Evolutionary conservation across 2,888 invertebrate genomes (phyloP).

Genomic region (Drosophila emarginata): DNA sequence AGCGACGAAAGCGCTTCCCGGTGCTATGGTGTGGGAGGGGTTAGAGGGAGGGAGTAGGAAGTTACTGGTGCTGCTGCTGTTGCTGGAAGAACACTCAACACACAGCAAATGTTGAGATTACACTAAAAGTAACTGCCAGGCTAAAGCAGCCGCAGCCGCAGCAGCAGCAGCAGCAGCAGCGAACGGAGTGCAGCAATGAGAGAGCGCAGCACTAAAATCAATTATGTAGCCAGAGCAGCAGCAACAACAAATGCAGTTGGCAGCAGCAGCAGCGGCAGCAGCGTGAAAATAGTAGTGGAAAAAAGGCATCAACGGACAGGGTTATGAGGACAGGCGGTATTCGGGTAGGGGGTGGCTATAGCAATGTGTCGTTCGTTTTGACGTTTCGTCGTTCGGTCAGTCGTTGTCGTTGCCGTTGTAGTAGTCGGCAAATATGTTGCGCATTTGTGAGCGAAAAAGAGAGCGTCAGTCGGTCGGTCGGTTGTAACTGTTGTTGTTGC

Average conservation of each 20-base stretch:
- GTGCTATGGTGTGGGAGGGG: not conserved
- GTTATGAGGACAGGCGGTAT: constrained; percentile 3
- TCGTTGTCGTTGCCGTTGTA: not conserved
- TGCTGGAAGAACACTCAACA: constrained; percentile 61
- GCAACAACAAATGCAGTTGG: constrained; percentile 45
- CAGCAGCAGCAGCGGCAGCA: constrained; percentile 48
- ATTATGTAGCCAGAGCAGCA: constrained; percentile 76
- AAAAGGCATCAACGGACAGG: constrained; percentile 23
- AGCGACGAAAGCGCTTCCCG: constrained; percentile 61
- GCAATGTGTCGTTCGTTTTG: constrained; percentile 43
- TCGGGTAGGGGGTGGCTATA: constrained; percentile 24
- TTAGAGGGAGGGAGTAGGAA: constrained; percentile 34
- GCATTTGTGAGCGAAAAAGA: constrained; percentile 58
- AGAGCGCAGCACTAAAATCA: constrained; percentile 78
- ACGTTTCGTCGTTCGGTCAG: constrained; percentile 64
- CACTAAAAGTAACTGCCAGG: constrained; percentile 75
- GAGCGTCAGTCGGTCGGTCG: constrained; percentile 30
- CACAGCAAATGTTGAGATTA: constrained; percentile 71
- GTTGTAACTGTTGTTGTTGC: constrained; percentile 70
- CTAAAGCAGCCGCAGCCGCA: constrained; percentile 33
- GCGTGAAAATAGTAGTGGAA: constrained; percentile 77
- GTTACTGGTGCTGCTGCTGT: constrained; percentile 58
- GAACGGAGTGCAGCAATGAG: constrained; percentile 49
- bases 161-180: constrained; percentile 33
- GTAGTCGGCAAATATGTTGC: constrained; percentile 73